Evolutionary conservation across 2,113 vertebrate genomes (phyloP).

Genomic region (Indicator indicator): DNA sequence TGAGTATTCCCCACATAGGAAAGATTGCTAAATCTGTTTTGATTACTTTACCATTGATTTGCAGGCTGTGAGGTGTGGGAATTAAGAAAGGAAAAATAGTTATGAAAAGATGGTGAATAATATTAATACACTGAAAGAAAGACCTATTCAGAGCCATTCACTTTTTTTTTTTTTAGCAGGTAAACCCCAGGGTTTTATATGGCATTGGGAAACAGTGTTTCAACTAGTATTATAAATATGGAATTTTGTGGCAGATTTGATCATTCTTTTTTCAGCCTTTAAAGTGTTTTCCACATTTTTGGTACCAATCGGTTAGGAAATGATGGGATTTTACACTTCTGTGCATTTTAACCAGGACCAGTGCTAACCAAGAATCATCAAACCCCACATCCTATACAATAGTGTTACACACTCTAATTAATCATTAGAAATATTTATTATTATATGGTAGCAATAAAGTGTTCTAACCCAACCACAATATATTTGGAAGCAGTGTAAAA

Average conservation of each 20-base stretch:
- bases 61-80: neutral
- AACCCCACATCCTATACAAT: neutral
- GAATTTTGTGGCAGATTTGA: neutral
- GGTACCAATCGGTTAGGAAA: neutral
- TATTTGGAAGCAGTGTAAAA: neutral
- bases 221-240: neutral
- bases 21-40: slow-evolving; percentile 7
- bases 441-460: neutral
- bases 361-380: neutral
- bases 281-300: neutral
- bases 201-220: neutral
- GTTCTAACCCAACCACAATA: neutral
- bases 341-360: neutral
- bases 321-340: neutral
- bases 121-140: neutral
- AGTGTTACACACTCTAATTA: neutral
- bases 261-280: neutral
- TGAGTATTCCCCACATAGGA: neutral
- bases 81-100: neutral
- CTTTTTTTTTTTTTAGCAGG: neutral
- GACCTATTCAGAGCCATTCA: neutral
- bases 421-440: neutral
- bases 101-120: neutral
- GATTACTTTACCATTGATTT: neutral
- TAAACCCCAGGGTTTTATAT: neutral